Evolutionary conservation across 2,797 vertebrate species (phyloP).

Genomic region (Percopsis omiscomaycus): DNA sequence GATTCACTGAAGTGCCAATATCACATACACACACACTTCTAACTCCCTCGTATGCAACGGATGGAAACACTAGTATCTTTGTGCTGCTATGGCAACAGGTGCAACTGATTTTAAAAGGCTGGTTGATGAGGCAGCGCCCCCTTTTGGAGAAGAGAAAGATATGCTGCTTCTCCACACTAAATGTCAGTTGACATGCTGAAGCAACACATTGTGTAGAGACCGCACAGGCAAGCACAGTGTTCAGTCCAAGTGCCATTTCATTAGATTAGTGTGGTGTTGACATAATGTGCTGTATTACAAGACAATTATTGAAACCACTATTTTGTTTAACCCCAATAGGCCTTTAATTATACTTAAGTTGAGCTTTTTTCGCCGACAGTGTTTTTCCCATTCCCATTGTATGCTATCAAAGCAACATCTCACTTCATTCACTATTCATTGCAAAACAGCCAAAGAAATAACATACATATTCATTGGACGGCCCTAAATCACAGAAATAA

Average conservation of each 20-base stretch:
- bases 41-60: constrained; percentile 29
- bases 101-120: constrained; percentile 64
- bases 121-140: constrained; percentile 51
- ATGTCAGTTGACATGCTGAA: background rate
- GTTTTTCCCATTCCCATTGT: background rate
- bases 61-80: constrained; percentile 70
- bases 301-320: background rate
- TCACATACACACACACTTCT: constrained; percentile 46
- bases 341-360: background rate
- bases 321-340: too few relatives aligned
- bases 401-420: background rate
- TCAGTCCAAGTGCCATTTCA: constrained; percentile 6
- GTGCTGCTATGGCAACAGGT: constrained; percentile 83
- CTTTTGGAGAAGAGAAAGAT: constrained; percentile 49
- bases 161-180: constrained; percentile 8
- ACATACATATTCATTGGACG: background rate
- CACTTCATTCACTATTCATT: background rate
- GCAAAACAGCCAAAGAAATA: background rate
- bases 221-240: constrained; percentile 6
- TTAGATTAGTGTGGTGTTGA: background rate
- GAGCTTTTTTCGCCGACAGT: background rate
- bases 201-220: constrained; percentile 6
- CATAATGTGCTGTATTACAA: background rate
- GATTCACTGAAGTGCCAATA: constrained; percentile 19
- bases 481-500: too few relatives aligned